These are phyloP conservation scores for Drosophila neoperkinsi DNA, from an alignment of 2,888 invertebrate species.

Conservation along the genomic window DNA sequence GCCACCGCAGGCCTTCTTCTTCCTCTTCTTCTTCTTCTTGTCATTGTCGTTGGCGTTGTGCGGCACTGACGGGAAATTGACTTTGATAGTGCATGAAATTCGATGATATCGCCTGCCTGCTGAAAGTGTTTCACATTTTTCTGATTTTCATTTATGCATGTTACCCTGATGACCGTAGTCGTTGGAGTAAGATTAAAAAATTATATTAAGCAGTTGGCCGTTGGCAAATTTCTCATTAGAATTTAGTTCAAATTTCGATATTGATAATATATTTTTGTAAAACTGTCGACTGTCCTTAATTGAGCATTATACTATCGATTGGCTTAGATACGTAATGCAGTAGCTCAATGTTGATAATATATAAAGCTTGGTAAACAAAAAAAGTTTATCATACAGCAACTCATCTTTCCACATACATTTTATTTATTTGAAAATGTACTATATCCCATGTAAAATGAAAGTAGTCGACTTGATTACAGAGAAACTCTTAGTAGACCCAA, in stretches of 20 bases:
- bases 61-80: constrained; percentile 70
- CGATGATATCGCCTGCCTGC: constrained; percentile 67
- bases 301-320: not conserved
- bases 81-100: constrained; percentile 81
- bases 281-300: not conserved
- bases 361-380: not conserved
- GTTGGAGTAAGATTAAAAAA: not conserved
- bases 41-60: constrained; percentile 13
- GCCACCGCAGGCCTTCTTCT: constrained; percentile 7
- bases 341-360: not conserved
- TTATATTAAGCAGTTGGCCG: not conserved
- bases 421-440: no score
- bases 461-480: not conserved
- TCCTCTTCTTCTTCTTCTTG: not conserved
- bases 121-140: constrained; percentile 60
- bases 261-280: not conserved
- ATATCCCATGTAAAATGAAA: not conserved
- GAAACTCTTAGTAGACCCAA: not conserved
- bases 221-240: not conserved
- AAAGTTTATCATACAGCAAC: not conserved
- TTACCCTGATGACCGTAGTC: not conserved
- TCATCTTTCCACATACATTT: not conserved
- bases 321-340: not conserved
- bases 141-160: constrained; percentile 39
- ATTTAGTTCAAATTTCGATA: not conserved